Evolutionary conservation across 2,797 vertebrate species (phyloP).

Genomic region (Siniperca undulata): DNA sequence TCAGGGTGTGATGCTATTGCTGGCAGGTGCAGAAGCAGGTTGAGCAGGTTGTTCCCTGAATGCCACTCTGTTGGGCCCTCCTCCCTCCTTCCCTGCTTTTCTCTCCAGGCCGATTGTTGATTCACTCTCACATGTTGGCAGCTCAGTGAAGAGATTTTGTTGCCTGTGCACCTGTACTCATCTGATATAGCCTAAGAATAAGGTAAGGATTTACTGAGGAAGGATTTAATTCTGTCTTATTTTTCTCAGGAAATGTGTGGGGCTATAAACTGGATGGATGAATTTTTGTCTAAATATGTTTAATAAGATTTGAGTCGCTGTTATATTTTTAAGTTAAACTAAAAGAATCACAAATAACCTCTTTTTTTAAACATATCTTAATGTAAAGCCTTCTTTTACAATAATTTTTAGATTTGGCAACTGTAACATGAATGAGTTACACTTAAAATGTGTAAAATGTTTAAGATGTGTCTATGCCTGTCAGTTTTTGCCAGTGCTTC

Average conservation of each 20-base stretch:
- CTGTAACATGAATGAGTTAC: background rate
- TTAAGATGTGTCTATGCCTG: background rate
- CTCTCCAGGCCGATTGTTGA: slow-evolving; percentile 65
- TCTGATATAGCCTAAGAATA: slow-evolving; percentile 65
- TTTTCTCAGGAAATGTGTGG: slow-evolving; percentile 14
- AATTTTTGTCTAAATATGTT: slow-evolving; percentile 11
- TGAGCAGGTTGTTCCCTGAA: slow-evolving; percentile 80
- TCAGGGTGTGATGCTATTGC: slow-evolving; percentile 70
- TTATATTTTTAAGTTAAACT: background rate
- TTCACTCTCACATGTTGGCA: slow-evolving; percentile 73
- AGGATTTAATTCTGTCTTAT: slow-evolving; percentile 37
- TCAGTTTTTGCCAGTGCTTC: background rate
- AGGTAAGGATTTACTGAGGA: slow-evolving; percentile 70
- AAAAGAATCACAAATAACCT: background rate
- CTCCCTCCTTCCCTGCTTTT: slow-evolving; percentile 52
- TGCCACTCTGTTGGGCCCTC: slow-evolving; percentile 61
- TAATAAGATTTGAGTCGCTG: slow-evolving; percentile 10
- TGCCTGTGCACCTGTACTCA: slow-evolving; percentile 77
- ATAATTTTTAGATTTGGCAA: background rate
- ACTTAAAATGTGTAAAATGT: background rate
- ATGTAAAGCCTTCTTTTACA: background rate
- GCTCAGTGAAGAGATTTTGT: slow-evolving; percentile 69
- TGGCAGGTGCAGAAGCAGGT: slow-evolving; percentile 83
- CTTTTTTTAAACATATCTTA: background rate
- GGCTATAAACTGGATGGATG: background rate